phyloP scores from a whole-genome alignment of 1,140 invertebrate genomes.

The Rhopalosiphum maidis region DNA sequence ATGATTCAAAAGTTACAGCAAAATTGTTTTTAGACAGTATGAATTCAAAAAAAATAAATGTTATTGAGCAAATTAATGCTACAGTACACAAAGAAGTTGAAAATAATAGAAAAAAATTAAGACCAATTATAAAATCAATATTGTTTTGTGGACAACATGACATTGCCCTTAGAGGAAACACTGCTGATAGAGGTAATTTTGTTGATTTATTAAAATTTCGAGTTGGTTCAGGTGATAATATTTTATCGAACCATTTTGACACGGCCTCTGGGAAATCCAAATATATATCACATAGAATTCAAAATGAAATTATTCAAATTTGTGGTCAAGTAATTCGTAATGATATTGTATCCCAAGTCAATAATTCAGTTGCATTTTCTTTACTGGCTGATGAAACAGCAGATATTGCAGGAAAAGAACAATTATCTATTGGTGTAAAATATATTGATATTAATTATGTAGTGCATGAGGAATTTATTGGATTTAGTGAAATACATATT shows the following conservation, averaged over 20 bases:
- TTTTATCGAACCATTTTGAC: conserved; percentile 59
- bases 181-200: conserved; percentile 59
- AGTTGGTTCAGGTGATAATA: conserved; percentile 59
- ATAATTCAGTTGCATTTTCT: conserved; percentile 59
- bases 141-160: conserved; percentile 61
- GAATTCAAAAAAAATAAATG: conserved; percentile 42
- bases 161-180: conserved; percentile 60
- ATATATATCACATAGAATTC: conserved; percentile 60
- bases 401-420: conserved; percentile 62
- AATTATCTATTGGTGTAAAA: conserved; percentile 61
- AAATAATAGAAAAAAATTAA: conserved; percentile 58
- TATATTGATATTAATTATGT: conserved; percentile 60
- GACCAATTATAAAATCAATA: conserved; percentile 60
- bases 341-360: conserved; percentile 59
- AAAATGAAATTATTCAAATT: conserved; percentile 61
- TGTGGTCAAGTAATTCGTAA: conserved; percentile 60
- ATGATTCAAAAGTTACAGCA: conserved; percentile 58
- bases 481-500: conserved; percentile 60
- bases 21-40: conserved; percentile 60
- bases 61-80: conserved; percentile 58
- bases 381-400: conserved; percentile 61
- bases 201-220: conserved; percentile 59
- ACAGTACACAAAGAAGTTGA: conserved; percentile 52
- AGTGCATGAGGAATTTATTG: conserved; percentile 61
- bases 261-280: conserved; percentile 59